Conservation (phyloP, 2,113 vertebrate genomes). For the Daphoenositta chrysoptera region DNA sequence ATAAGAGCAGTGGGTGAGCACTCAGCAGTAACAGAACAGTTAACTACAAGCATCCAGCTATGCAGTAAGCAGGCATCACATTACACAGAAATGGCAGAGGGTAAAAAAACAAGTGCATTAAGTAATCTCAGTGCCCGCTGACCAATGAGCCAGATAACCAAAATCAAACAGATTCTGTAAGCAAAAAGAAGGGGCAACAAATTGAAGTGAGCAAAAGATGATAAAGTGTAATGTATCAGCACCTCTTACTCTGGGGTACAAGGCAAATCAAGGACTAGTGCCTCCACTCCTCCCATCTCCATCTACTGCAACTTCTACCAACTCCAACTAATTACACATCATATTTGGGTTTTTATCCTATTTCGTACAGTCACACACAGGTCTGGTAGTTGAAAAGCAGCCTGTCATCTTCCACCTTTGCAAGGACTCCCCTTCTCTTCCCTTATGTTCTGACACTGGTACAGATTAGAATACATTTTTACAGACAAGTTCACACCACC, state of each 20-base stretch:
- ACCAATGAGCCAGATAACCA: conserved; percentile 2
- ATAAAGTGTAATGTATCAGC: neutral
- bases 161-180: conserved; percentile 26
- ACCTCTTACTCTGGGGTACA: neutral
- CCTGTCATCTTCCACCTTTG: neutral
- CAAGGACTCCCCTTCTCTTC: neutral
- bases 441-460: neutral
- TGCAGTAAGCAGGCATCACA: neutral
- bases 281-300: neutral
- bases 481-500: neutral
- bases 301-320: neutral
- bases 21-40: neutral
- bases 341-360: neutral
- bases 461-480: neutral
- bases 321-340: neutral
- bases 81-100: neutral
- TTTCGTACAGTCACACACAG: neutral
- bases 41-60: neutral
- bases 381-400: neutral
- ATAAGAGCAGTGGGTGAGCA: neutral
- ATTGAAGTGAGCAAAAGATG: neutral
- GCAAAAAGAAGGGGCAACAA: neutral
- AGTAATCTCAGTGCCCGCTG: neutral
- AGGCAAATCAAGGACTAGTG: neutral
- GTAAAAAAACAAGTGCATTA: neutral